Base-by-base conservation (phyloP, 2,113 vertebrate species). In the Leiothrix lutea region DNA sequence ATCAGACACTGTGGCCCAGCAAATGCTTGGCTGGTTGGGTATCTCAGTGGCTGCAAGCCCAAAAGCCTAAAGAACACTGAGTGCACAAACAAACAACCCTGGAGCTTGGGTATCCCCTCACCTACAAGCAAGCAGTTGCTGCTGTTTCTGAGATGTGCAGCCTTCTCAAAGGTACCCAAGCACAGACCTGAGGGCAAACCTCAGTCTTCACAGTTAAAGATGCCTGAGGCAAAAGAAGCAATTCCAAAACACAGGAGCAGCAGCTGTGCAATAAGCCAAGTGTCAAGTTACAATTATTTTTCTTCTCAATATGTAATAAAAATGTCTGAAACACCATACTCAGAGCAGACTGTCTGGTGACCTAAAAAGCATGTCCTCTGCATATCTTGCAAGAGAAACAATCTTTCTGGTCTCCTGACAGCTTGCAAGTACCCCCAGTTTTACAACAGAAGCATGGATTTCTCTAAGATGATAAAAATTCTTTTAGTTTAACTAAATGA, bases 1-100 rank as follows among this genome's bases (percentile, higher is more conserved):
- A 50, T 40, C 69, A 89, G 54, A 80, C 72, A 38, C 83, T 24
- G 24, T n/a, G n/a, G 64, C 87, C 64, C 90, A 85, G 73, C 73
- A 92, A 83, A 80, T 77, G 90, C 70, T 87, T 33, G n/a, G 25
- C 70, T 94, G 70, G 35, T 79, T 90, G 85, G 81, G 81, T 85
- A 73, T 94, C 73, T 78, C 45, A 57, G 65, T 92, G 95, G 95
- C 95, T 92, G 74, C 78, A 81, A 78, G 94, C 95, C 92, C 85
- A 85, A 67, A 69, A 70, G 35, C n/a, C 51, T 93, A 21, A 91
- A 84, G 56, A 96, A 93, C 85, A 90, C 44, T 0, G 9, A 88
- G 81, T 79, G 85, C 71, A 79, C 53, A 83, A 88, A 71, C 56
- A 93, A 67, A 45, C 67, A 77, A 31, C 44, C 60, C 81, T 62